These are phyloP conservation scores for Lepidurus couesii DNA, from an alignment of 1,140 invertebrate genomes.

Conservation along the genomic window DNA sequence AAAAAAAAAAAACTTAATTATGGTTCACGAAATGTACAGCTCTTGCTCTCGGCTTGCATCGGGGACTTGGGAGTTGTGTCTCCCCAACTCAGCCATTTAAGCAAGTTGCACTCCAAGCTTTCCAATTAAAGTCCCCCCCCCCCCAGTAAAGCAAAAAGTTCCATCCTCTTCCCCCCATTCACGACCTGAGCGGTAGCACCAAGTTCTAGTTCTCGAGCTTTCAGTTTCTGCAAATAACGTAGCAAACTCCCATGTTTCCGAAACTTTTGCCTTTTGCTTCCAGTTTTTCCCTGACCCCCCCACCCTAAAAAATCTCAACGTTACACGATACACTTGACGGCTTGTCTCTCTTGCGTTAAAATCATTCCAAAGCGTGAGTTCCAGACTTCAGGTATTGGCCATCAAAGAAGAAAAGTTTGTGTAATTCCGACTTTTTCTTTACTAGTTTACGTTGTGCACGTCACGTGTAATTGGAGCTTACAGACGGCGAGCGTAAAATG, in stretches of 20 bases:
- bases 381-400: no score
- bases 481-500: neutral
- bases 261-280: neutral
- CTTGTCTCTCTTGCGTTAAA: neutral
- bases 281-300: neutral
- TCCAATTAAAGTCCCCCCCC: neutral
- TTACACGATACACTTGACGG: neutral
- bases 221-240: neutral
- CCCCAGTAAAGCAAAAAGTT: neutral
- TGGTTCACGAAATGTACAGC: no score
- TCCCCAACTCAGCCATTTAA: conserved; percentile 7
- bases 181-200: neutral
- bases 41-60: neutral
- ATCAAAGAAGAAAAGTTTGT: no score
- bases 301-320: neutral
- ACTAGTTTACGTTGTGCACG: neutral
- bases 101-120: conserved; percentile 8
- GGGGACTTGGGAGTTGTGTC: neutral
- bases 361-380: neutral
- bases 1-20: no score
- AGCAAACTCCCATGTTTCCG: no score
- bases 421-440: neutral
- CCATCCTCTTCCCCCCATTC: neutral
- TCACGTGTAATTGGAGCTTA: neutral
- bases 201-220: neutral